These are phyloP conservation scores for Harpagoxenus sublaevis DNA, from an alignment of 2,888 invertebrate genomes.

Conservation along the genomic window DNA sequence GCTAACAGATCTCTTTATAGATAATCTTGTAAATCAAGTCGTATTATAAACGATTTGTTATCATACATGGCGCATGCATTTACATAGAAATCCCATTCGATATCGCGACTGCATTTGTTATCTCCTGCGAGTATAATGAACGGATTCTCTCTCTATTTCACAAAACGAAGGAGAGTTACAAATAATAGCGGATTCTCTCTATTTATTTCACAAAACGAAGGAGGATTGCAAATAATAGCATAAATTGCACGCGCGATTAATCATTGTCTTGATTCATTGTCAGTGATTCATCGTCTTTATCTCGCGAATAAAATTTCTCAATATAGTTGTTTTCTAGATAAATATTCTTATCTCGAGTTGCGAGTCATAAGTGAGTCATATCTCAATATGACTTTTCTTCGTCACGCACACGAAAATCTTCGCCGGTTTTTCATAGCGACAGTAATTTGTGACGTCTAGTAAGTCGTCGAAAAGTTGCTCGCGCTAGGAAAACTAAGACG, in stretches of 20 bases:
- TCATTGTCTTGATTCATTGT: not conserved
- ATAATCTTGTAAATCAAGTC: conserved; percentile 27
- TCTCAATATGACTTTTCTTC: not conserved
- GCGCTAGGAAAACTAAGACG: conserved; percentile 29
- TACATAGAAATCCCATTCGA: conserved; percentile 20
- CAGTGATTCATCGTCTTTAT: not conserved
- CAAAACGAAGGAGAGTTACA: not conserved
- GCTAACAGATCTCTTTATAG: conserved; percentile 14
- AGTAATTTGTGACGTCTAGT: conserved; percentile 14
- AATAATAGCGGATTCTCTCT: not conserved
- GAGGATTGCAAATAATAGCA: not conserved
- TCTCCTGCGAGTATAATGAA: not conserved
- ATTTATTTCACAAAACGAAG: not conserved
- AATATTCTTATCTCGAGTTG: not conserved
- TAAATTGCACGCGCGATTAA: conserved; percentile 8
- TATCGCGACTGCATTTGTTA: conserved; percentile 1
- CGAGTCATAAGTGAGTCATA: conserved; percentile 25
- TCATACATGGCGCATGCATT: not conserved
- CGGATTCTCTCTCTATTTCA: not conserved
- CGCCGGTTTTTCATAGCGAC: not conserved
- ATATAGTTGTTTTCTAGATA: not conserved
- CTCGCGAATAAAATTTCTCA: not conserved
- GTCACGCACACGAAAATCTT: not conserved
- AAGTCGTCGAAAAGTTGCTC: conserved; percentile 30
- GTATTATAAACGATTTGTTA: not conserved